Evolutionary conservation across 2,113 vertebrate genomes (phyloP).

Genomic region (Prionailurus viverrinus): DNA sequence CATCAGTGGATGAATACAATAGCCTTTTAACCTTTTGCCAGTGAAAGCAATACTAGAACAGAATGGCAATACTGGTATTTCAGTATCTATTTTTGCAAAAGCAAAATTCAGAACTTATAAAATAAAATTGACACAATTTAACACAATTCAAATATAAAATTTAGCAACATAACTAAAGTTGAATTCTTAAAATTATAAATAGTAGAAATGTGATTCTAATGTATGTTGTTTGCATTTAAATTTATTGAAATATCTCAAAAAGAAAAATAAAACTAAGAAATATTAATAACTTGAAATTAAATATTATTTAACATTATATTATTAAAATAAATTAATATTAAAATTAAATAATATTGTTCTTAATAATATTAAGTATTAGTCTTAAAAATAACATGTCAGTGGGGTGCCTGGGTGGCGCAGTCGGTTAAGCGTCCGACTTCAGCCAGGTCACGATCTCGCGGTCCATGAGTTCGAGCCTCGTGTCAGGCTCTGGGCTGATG

Average conservation of each 20-base stretch:
- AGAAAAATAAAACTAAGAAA: neutral
- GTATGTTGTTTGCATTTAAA: neutral
- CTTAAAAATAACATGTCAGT: neutral
- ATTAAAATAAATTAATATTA: neutral
- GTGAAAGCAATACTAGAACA: neutral
- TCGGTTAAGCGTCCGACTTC: too few relatives aligned
- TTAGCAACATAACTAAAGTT: neutral
- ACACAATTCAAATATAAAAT: neutral
- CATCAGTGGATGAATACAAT: neutral
- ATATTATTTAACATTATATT: neutral
- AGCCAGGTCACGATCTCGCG: too few relatives aligned
- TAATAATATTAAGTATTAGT: neutral
- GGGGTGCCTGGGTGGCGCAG: too few relatives aligned
- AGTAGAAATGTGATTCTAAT: neutral
- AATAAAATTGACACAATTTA: neutral
- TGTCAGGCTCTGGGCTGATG: too few relatives aligned
- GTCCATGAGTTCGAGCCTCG: too few relatives aligned
- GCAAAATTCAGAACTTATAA: conserved; percentile 22
- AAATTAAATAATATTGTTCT: neutral
- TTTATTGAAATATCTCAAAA: neutral
- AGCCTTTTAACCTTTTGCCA: neutral
- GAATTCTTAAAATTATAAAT: neutral
- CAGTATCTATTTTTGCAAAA: neutral
- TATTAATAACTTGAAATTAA: neutral
- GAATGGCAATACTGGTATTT: neutral